Evolutionary conservation across 1,140 invertebrate genomes (phyloP).

Genomic region (Solen grandis): DNA sequence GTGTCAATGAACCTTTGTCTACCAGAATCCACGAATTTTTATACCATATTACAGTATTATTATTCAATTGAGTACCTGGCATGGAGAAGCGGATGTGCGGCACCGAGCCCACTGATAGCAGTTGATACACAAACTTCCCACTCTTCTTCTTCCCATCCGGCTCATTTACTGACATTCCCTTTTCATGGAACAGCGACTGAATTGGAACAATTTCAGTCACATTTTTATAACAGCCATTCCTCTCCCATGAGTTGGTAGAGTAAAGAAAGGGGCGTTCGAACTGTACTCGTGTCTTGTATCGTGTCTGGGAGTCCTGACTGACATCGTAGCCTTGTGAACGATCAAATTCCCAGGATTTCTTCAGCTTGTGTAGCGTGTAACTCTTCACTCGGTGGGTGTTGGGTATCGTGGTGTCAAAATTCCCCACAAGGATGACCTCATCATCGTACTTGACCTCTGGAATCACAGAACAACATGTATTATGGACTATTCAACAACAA

Average conservation of each 20-base stretch:
- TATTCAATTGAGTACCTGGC: too few species aligned
- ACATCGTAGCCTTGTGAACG: constrained; percentile 3
- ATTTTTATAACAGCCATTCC: constrained; percentile 30
- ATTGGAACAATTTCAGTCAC: constrained; percentile 34
- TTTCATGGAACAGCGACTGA: constrained; percentile 27
- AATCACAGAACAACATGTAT: not conserved
- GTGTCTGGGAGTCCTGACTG: not conserved
- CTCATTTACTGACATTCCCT: constrained; percentile 13
- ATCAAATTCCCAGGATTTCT: constrained; percentile 4
- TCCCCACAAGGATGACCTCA: constrained; percentile 40
- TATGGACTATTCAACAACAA: too few species aligned
- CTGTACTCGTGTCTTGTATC: constrained; percentile 33
- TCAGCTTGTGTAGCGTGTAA: constrained; percentile 38
- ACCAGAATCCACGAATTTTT: too few species aligned
- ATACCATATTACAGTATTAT: too few species aligned
- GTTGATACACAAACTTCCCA: constrained; percentile 27
- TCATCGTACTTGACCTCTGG: constrained; percentile 38
- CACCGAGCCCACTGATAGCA: constrained; percentile 1
- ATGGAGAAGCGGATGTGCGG: constrained; percentile 43
- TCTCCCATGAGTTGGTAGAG: constrained; percentile 18
- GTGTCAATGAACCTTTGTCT: too few species aligned
- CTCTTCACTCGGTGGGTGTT: not conserved
- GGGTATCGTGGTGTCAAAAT: not conserved
- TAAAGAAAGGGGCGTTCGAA: constrained; percentile 46
- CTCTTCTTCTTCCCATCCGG: not conserved